Evolutionary conservation across 2,888 invertebrate genomes (phyloP).

Genomic region (Leptarthrus brevirostris): DNA sequence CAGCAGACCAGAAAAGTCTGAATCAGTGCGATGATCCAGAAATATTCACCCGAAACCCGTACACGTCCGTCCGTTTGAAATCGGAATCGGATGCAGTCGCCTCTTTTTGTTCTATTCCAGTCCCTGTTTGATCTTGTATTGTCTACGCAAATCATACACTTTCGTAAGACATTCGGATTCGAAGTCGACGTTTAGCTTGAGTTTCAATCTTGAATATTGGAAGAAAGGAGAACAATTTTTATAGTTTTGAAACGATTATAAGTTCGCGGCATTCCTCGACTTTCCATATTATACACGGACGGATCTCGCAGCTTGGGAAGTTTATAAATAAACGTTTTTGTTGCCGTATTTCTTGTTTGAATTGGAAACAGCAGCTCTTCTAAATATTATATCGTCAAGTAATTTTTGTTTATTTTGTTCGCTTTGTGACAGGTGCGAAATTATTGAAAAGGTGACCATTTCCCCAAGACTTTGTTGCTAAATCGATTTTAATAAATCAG

Average conservation of each 20-base stretch:
- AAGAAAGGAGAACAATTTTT: constrained; percentile 3
- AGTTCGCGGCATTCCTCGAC: constrained; percentile 14
- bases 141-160: constrained; percentile 5
- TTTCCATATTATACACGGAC: background rate
- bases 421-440: background rate
- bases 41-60: constrained; percentile 10
- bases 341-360: background rate
- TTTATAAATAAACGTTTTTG: constrained; percentile 24
- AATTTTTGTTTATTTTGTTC: background rate
- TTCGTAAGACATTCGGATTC: background rate
- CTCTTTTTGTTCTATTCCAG: background rate
- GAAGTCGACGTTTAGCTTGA: too few species aligned
- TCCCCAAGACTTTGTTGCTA: too few species aligned
- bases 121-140: background rate
- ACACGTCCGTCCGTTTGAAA: background rate
- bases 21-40: constrained; percentile 18
- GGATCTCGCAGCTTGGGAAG: background rate
- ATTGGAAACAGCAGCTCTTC: background rate
- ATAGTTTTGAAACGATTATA: constrained; percentile 19
- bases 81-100: background rate
- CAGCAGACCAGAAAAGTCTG: constrained; percentile 1
- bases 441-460: background rate
- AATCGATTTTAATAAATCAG: too few species aligned
- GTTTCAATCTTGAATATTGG: background rate
- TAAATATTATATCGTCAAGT: background rate